Percentiles rank a stretch among this genome's conserved stretches.
These are phyloP conservation scores for Phymatocera aterrima DNA, from an alignment of 2,888 invertebrate species.

Conservation along the genomic window DNA sequence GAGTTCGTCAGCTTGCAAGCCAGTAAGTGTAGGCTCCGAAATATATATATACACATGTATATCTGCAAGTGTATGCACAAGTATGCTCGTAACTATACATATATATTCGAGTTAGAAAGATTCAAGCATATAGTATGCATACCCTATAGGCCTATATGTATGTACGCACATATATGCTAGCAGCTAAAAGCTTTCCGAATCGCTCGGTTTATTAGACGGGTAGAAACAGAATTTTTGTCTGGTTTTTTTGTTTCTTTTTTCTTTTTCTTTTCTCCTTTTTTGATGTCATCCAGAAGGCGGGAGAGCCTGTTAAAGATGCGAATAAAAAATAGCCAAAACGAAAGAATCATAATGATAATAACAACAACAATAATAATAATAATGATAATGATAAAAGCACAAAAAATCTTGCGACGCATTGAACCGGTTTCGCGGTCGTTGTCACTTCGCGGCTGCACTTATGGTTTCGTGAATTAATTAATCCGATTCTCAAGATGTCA, in stretches of 20 bases:
- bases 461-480: conserved; percentile 22
- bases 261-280: no score
- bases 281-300: no score
- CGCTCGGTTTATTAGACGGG: neutral
- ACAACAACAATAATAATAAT: no score
- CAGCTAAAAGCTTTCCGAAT: neutral
- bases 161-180: neutral
- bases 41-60: neutral
- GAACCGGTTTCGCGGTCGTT: neutral
- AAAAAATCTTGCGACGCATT: conserved; percentile 23
- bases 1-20: conserved; percentile 33
- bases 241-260: no score
- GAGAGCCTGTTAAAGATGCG: no score
- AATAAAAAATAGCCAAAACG: neutral
- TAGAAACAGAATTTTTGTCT: no score
- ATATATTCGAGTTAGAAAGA: neutral
- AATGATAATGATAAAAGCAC: no score
- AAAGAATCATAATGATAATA: neutral
- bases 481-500: conserved; percentile 15
- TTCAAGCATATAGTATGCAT: neutral
- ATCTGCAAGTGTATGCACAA: no score
- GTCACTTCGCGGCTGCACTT: conserved; percentile 14
- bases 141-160: neutral
- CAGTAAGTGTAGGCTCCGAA: neutral
- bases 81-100: no score